Evolutionary conservation across 2,888 invertebrate species (phyloP).

Genomic region (Tipula vernalis): DNA sequence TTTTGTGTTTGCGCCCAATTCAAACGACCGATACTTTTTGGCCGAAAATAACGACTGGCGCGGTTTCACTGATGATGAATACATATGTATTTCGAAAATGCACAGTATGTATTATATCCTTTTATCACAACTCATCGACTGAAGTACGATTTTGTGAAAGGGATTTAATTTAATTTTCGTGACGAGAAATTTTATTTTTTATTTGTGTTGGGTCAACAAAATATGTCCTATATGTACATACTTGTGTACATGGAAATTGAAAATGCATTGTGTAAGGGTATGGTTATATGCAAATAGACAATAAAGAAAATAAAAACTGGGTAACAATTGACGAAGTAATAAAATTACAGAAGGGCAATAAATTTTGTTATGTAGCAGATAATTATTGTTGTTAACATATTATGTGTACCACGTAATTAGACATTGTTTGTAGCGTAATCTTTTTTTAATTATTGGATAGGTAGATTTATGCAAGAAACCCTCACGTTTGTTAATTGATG

Average conservation of each 20-base stretch:
- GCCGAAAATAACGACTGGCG: not conserved
- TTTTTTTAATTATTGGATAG: not conserved
- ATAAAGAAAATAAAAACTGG: not conserved
- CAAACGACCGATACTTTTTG: not conserved
- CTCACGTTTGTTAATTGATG: too few species aligned
- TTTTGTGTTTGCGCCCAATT: not conserved
- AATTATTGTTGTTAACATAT: not conserved
- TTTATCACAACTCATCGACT: not conserved
- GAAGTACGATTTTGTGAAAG: not conserved
- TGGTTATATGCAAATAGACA: not conserved
- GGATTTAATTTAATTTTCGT: not conserved
- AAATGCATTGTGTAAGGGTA: not conserved
- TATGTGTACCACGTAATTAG: not conserved
- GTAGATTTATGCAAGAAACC: not conserved
- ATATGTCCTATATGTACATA: not conserved
- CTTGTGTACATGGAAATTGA: not conserved
- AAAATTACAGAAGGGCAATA: not conserved
- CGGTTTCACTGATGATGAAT: not conserved
- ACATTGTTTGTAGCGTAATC: not conserved
- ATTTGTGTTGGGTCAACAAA: not conserved
- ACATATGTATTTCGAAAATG: not conserved
- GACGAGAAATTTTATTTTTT: not conserved
- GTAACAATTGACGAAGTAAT: not conserved
- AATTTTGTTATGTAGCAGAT: not conserved
- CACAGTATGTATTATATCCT: not conserved